Conservation (phyloP, 2,113 vertebrate genomes). For the Heterotis niloticus region DNA sequence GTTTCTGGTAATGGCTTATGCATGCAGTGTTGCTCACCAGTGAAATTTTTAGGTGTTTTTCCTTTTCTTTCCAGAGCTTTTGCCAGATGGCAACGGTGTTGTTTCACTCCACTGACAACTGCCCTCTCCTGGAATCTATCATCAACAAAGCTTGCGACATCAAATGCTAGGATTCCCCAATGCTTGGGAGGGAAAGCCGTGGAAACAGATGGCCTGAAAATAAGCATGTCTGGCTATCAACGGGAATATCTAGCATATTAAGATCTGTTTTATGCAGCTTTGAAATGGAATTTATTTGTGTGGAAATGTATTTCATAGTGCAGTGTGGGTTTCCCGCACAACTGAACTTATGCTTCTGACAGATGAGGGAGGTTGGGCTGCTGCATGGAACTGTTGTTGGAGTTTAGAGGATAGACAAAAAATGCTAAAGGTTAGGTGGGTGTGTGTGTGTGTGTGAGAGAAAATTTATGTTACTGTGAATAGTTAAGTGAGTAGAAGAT, state of each 20-base stretch:
- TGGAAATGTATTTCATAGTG: neutral
- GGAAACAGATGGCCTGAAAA: constrained; percentile 19
- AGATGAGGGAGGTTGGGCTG: neutral
- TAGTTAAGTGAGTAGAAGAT: too few species aligned
- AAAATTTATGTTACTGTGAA: too few species aligned
- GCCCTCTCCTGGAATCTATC: constrained; percentile 13
- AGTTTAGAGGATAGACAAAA: neutral
- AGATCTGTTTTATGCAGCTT: neutral
- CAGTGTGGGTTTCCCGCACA: neutral
- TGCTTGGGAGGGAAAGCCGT: neutral
- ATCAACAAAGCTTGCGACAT: neutral
- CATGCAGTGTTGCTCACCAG: neutral
- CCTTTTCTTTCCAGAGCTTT: constrained; percentile 14
- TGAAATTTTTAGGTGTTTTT: constrained; percentile 11
- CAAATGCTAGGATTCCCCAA: neutral
- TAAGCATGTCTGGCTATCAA: constrained; percentile 1
- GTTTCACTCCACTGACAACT: constrained; percentile 11
- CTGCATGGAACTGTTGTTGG: neutral
- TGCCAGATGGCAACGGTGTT: constrained; percentile 21
- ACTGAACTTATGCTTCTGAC: neutral
- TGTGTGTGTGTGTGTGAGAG: too few species aligned
- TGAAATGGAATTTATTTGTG: neutral
- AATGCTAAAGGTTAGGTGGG: too few species aligned
- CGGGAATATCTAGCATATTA: neutral
- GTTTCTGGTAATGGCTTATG: neutral